Percentiles rank a stretch among this genome's conserved stretches.
These are phyloP conservation scores for Mastigias papua DNA, from an alignment of 30 jellyfish, hydroid and myxozoan genomes.

Conservation along the genomic window DNA sequence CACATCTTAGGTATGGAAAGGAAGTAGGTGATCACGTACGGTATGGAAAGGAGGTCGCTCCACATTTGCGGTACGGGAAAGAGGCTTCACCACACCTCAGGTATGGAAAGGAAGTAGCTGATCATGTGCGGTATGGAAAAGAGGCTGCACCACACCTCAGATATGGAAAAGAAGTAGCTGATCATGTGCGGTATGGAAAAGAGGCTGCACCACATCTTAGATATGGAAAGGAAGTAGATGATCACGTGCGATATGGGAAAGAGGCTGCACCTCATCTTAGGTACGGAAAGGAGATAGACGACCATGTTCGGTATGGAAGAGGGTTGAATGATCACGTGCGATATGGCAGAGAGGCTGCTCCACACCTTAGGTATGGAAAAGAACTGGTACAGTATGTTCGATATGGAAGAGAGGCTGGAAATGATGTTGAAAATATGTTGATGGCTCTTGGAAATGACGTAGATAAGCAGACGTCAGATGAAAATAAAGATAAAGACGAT, in stretches of 20 bases:
- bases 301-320: no score
- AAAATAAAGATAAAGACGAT: not conserved
- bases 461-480: not conserved
- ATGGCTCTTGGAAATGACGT: not conserved
- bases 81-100: slow-evolving; percentile 45
- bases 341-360: slow-evolving; percentile 6
- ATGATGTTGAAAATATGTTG: not conserved
- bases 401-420: slow-evolving; percentile 14
- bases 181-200: slow-evolving; percentile 49
- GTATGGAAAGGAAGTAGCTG: slow-evolving; percentile 51
- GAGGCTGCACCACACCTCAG: slow-evolving; percentile 41
- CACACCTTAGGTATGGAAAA: not conserved
- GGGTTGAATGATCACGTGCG: not conserved
- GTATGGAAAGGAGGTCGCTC: slow-evolving; percentile 34
- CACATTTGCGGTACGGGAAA: slow-evolving; percentile 36
- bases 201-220: slow-evolving; percentile 53
- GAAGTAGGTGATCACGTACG: slow-evolving; percentile 19
- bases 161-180: slow-evolving; percentile 47
- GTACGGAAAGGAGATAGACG: slow-evolving; percentile 21
- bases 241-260: slow-evolving; percentile 12
- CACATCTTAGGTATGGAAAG: slow-evolving; percentile 35
- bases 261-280: slow-evolving; percentile 21
- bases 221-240: slow-evolving; percentile 37
- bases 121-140: slow-evolving; percentile 38
- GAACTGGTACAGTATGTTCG: not conserved